Base-by-base conservation (phyloP, 2,888 invertebrate genomes). In the Hipparchia sbordonii region DNA sequence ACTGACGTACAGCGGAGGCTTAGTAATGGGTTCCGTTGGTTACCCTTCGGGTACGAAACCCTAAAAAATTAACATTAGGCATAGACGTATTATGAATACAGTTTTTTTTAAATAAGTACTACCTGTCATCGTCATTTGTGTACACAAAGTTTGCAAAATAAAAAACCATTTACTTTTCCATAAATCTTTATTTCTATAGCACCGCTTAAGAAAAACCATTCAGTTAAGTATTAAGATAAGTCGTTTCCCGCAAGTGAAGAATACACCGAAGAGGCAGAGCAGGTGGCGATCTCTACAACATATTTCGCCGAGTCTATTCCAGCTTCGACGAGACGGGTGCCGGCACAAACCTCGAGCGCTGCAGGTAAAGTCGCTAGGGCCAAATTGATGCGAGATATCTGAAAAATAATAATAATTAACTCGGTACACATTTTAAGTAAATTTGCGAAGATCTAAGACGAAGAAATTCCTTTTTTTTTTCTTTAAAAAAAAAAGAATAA, bases 311-410 rank as follows among this genome's bases (percentile, higher is more conserved):
- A 86, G 9, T 82, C 81, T 9, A 90, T 67, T 4, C 91, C 89
- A 1, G 89, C 86, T 72, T 88, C 85, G 6, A 92, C 82, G 0
- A 93, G 78, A 3, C 83, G 83, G 4, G 78, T 79, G 0, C 88
- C 91, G 1, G 91, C 90, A 77, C 93, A 93, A 2, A 92, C 79
- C 76, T 93, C 88, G 1, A 93, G 78, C 2, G 89, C 78, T 0
- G 89, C 86, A 12, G 92, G 91, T 13, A 93, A 77, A 0, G 87
- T 84, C 10, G 86, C 84, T 67, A 92, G 75, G 4, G 85, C 84
- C 9, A 92, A 69, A 72, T 89, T 90, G 75, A 91, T 87, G 62
- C 89, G 89, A 6, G 85, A 85, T 45, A 90, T 84, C 93, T 93
- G 84, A 45, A 73, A 79, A 77, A 5, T 3, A 7, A 4, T 39